phyloP scores from a whole-genome alignment of 2,888 invertebrate genomes.

The Drosophila aldrichi region DNA sequence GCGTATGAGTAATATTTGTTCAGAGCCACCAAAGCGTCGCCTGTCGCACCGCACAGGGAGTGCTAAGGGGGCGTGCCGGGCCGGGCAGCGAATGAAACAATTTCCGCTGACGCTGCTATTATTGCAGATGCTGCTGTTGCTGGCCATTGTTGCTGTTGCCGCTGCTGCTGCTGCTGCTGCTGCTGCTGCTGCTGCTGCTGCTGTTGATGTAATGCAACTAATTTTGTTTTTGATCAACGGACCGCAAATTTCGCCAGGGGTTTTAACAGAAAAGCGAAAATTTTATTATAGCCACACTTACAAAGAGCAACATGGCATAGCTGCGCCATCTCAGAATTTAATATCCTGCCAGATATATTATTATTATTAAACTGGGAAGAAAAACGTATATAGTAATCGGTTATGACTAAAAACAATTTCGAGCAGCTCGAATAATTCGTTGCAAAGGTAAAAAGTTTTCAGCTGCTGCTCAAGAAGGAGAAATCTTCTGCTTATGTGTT shows the following conservation, averaged over 20 bases:
- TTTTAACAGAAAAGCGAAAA: conserved; percentile 24
- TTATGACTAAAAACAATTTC: background rate
- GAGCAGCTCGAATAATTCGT: background rate
- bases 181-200: conserved; percentile 14
- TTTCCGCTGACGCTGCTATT: conserved; percentile 48
- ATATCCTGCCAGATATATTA: conserved; percentile 13
- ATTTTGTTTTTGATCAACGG: conserved; percentile 50
- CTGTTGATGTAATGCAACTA: conserved; percentile 53
- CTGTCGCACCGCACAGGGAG: background rate
- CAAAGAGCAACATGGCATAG: background rate
- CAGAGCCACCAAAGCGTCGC: conserved; percentile 12
- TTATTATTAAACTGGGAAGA: conserved; percentile 9
- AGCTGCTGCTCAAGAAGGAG: too few relatives aligned
- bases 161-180: conserved; percentile 1
- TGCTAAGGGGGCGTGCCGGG: background rate
- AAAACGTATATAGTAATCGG: background rate
- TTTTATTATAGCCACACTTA: conserved; percentile 18
- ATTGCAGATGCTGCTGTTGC: conserved; percentile 25
- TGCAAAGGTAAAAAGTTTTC: background rate
- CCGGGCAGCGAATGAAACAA: conserved; percentile 16
- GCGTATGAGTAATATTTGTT: conserved; percentile 63
- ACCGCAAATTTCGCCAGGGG: conserved; percentile 38
- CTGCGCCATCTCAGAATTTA: background rate
- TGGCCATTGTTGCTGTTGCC: conserved; percentile 15
- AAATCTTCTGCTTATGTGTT: too few relatives aligned